Percentiles rank a stretch among this genome's conserved stretches.
phyloP scores from a whole-genome alignment of 2,888 invertebrate genomes.

The Chironomus tentans region DNA sequence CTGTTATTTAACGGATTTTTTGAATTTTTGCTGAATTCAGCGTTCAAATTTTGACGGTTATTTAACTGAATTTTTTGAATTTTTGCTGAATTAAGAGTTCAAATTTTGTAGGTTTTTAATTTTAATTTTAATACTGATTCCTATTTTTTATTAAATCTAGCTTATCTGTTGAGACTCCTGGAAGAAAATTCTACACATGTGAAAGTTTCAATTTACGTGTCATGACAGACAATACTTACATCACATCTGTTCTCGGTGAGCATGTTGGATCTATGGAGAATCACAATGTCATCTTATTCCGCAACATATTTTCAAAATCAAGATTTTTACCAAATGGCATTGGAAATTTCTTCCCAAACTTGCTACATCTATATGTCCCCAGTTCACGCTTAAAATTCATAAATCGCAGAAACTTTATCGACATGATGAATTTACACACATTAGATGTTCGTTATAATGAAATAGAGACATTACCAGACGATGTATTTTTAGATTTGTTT shows the following conservation, averaged over 20 bases:
- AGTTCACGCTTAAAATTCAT: background rate
- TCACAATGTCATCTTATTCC: background rate
- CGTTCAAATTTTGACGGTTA: too few relatives aligned
- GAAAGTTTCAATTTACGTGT: background rate
- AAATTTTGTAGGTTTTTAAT: too few relatives aligned
- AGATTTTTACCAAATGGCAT: background rate
- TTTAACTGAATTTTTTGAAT: too few relatives aligned
- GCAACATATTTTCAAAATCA: background rate
- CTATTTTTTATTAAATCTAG: background rate
- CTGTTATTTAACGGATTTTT: too few relatives aligned
- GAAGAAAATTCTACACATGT: background rate
- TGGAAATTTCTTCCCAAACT: background rate
- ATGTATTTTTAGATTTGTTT: background rate
- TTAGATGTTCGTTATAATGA: background rate
- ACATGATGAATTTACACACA: background rate
- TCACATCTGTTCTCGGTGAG: background rate
- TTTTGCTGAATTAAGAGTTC: too few relatives aligned
- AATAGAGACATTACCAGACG: background rate
- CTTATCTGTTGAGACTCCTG: background rate
- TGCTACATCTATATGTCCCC: background rate
- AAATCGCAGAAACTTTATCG: background rate
- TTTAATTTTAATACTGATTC: too few relatives aligned
- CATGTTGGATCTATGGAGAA: background rate
- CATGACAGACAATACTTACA: background rate
- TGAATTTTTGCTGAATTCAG: too few relatives aligned